Conservation (phyloP, 2,113 vertebrate genomes). For the Thymallus thymallus region DNA sequence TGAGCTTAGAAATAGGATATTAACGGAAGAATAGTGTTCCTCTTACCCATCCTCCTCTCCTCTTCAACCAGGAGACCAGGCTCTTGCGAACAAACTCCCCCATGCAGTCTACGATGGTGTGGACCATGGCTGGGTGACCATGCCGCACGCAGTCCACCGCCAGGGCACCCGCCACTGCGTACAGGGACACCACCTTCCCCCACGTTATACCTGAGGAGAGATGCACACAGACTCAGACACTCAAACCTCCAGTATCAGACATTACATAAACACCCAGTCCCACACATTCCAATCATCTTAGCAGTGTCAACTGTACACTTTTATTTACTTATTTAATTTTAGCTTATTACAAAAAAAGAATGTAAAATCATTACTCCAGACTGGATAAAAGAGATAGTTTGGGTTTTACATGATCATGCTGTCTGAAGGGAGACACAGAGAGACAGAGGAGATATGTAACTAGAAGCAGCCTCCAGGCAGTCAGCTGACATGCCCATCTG, state of each 20-base stretch:
- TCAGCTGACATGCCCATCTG: slow-evolving; percentile 13
- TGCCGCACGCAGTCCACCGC: slow-evolving; percentile 92
- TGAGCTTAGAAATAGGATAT: too few species aligned
- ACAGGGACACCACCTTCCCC: slow-evolving; percentile 96
- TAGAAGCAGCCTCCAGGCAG: slow-evolving; percentile 26
- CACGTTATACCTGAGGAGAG: slow-evolving; percentile 84
- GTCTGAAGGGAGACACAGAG: not conserved
- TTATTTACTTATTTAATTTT: too few species aligned
- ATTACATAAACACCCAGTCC: too few species aligned
- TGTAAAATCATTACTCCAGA: not conserved
- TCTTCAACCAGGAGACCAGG: slow-evolving; percentile 85
- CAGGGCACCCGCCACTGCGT: slow-evolving; percentile 87
- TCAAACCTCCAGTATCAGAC: too few species aligned
- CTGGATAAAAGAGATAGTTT: not conserved
- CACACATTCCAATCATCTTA: too few species aligned
- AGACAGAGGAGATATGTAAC: slow-evolving; percentile 26
- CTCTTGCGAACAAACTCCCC: slow-evolving; percentile 96
- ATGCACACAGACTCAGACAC: not conserved
- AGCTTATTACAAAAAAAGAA: not conserved
- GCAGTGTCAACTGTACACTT: too few species aligned
- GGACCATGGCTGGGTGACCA: slow-evolving; percentile 87
- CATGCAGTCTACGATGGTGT: slow-evolving; percentile 93
- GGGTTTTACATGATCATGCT: not conserved
- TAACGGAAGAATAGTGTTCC: too few species aligned
- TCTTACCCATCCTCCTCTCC: slow-evolving; percentile 94